Evolutionary conservation across 2,797 vertebrate species (phyloP).

Genomic region (Acrossocheilus fasciatus): DNA sequence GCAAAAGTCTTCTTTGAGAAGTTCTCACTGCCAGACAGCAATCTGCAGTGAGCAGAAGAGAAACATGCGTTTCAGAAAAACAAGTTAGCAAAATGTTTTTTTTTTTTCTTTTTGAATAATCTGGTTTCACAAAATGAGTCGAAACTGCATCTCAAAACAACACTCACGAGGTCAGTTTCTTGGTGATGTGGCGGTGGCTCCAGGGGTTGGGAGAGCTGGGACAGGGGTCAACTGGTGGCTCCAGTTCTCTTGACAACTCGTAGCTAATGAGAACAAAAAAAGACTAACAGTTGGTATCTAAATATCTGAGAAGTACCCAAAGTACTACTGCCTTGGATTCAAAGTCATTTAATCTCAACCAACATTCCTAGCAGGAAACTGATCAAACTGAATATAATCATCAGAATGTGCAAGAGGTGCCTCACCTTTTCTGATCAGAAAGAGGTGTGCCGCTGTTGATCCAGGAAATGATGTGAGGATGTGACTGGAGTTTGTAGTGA

Average conservation of each 20-base stretch:
- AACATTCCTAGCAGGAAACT: neutral
- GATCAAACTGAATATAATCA: neutral
- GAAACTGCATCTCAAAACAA: neutral
- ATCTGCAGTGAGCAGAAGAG: constrained; percentile 64
- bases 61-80: constrained; percentile 26
- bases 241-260: constrained; percentile 84
- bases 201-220: constrained; percentile 82
- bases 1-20: constrained; percentile 70
- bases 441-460: constrained; percentile 78
- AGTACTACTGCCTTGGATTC: neutral
- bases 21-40: constrained; percentile 74
- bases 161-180: constrained; percentile 85
- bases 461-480: constrained; percentile 71
- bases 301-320: neutral
- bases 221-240: constrained; percentile 87
- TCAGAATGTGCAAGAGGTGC: too few species aligned
- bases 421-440: constrained; percentile 89
- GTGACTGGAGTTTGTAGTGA: constrained; percentile 76
- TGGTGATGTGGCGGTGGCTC: constrained; percentile 80
- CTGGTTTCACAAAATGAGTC: neutral
- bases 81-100: neutral
- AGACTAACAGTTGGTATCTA: neutral
- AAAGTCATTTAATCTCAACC: neutral
- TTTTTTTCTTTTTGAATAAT: neutral
- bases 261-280: constrained; percentile 75